Evolutionary conservation across 2,113 vertebrate species (phyloP).

Genomic region (Serinus canaria): DNA sequence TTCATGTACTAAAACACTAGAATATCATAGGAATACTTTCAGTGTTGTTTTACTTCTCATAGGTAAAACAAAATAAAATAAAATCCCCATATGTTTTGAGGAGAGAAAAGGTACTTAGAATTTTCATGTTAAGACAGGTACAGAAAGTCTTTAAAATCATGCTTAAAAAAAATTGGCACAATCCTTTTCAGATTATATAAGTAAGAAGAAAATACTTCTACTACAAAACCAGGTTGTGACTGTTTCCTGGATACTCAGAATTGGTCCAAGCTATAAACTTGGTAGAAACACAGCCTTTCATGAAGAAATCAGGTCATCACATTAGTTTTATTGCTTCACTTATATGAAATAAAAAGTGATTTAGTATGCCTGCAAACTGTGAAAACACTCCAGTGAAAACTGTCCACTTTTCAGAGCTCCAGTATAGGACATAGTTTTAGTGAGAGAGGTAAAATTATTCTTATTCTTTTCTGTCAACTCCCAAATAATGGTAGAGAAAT

Average conservation of each 20-base stretch:
- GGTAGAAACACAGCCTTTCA: neutral
- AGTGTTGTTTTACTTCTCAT: neutral
- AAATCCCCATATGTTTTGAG: rapidly evolving
- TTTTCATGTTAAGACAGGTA: neutral
- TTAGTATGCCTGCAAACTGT: neutral
- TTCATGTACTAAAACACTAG: neutral
- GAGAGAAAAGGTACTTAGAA: neutral
- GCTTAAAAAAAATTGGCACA: neutral
- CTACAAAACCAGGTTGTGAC: neutral
- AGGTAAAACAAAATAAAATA: neutral
- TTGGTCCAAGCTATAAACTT: neutral
- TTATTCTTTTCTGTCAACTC: neutral
- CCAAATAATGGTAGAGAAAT: neutral
- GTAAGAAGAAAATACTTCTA: neutral
- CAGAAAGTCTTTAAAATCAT: neutral
- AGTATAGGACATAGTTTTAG: neutral
- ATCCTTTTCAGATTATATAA: neutral
- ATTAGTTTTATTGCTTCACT: neutral
- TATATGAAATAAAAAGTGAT: neutral
- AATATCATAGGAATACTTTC: neutral
- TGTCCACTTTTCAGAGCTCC: neutral
- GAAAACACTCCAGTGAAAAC: neutral
- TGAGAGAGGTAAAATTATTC: neutral
- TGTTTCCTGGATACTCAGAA: neutral
- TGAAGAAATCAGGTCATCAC: neutral